Conservation (phyloP, 2,113 vertebrate species). For the Theropithecus gelada region DNA sequence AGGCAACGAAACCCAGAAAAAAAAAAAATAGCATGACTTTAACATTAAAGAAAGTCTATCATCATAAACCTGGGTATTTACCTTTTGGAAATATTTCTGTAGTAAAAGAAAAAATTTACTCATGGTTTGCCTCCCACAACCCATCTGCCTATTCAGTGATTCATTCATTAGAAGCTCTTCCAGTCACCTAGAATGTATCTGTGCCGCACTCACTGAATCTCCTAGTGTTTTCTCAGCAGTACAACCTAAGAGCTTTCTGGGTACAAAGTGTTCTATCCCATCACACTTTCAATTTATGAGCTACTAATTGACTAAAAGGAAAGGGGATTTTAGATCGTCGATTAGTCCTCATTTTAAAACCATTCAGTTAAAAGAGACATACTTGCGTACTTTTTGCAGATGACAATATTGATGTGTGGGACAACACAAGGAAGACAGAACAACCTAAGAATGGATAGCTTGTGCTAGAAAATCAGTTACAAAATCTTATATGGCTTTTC, state of each 20-base stretch:
- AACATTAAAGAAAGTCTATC: conserved; percentile 8
- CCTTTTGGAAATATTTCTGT: not conserved
- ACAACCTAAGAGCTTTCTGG: not conserved
- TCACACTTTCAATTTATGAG: not conserved
- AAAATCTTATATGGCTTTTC: not conserved
- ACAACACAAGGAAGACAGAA: not conserved
- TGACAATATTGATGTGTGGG: not conserved
- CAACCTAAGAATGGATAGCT: not conserved
- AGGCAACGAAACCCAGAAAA: not conserved
- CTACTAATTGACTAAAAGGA: not conserved
- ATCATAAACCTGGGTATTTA: not conserved
- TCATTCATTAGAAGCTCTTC: conserved; percentile 63
- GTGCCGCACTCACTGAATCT: not conserved
- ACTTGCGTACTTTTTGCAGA: not conserved
- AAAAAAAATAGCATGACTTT: not conserved
- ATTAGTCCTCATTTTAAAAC: not conserved
- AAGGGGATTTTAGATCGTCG: not conserved
- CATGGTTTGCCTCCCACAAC: conserved; percentile 33
- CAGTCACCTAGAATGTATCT: not conserved
- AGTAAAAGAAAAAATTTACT: conserved; percentile 33
- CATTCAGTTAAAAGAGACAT: not conserved
- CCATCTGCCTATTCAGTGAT: conserved; percentile 57
- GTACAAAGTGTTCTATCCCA: not conserved
- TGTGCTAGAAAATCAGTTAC: not conserved
- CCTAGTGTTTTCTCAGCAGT: not conserved